Conservation (phyloP, 2,113 vertebrate species). For the Heliornis fulica region DNA sequence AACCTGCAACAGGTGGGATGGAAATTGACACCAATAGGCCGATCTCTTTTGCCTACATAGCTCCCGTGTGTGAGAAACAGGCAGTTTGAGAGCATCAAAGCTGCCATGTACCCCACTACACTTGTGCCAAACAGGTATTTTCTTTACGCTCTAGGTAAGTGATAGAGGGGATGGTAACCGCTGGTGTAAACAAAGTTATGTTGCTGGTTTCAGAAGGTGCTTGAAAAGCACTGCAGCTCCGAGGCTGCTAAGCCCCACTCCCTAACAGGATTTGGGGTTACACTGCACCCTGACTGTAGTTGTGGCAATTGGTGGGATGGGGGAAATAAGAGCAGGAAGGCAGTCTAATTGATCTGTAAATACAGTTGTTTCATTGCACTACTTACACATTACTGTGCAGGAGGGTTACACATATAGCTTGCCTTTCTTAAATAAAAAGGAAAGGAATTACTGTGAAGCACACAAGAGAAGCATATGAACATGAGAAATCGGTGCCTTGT, state of each 20-base stretch:
- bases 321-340: background rate
- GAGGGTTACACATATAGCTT: background rate
- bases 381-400: background rate
- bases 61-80: background rate
- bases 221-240: background rate
- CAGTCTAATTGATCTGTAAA: background rate
- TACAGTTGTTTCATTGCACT: background rate
- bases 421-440: background rate
- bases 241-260: background rate
- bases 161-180: background rate
- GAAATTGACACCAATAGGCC: background rate
- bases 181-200: background rate
- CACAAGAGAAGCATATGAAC: background rate
- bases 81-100: background rate
- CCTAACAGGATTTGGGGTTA: background rate
- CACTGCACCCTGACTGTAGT: background rate
- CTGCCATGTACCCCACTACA: rapidly evolving
- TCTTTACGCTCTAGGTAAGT: background rate
- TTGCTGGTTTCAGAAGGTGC: background rate
- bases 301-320: background rate
- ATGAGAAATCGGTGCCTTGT: background rate
- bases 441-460: background rate
- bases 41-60: background rate
- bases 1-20: background rate
- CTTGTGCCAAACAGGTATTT: background rate